Evolutionary conservation across 2,888 invertebrate species (phyloP), one percentile per base, ranked within the genome.

Genomic region (Papilio demoleus): DNA sequence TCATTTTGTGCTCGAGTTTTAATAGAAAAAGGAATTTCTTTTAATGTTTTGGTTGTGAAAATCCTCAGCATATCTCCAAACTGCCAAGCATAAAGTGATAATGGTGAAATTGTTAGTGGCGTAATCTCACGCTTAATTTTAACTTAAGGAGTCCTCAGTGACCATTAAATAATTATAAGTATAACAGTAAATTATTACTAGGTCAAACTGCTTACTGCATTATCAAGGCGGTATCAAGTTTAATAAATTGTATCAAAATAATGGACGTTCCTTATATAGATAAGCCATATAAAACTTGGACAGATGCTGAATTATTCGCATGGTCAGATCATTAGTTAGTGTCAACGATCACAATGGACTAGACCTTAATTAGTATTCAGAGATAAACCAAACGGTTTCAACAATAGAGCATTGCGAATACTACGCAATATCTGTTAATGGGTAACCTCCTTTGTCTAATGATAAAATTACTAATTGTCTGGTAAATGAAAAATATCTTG

Each of bases 341-440:
- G 77, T 74, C 74, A 68, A 67, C 68, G 71, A 76, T 73, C 73
- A 78, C 78, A 78, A 78, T 78, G 65, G 76, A 53, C 65, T 73
- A 75, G 64, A 72, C 72, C 74, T 77, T 76, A 77, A 78, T 78
- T 76, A 77, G 73, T 71, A 60, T 64, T 72, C 50, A 53, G 47
- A 71, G 75, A 76, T 77, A 76, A 74, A 73, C 74, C 72, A 74
- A 74, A 73, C 73, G 70, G 65, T 63, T 73, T 68, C 66, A 56
- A 65, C 65, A 69, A 74, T 73, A 64, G 62, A 62, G 60, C 67
- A 67, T 65, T 17, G 67, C 50, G 59, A 65, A 31, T 67, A 47
- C 24, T 34, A 53, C 24, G 56, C 56, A 53, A 53, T 53, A 50
- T 27, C 34, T 24, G n/a, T n/a, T 31, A 40, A 56, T 56, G 58